A percentile compares a stretch with the other conserved stretches of the same genome.
phyloP scores from a whole-genome alignment of 1,140 invertebrate species.

The Diorhabda sublineata region DNA sequence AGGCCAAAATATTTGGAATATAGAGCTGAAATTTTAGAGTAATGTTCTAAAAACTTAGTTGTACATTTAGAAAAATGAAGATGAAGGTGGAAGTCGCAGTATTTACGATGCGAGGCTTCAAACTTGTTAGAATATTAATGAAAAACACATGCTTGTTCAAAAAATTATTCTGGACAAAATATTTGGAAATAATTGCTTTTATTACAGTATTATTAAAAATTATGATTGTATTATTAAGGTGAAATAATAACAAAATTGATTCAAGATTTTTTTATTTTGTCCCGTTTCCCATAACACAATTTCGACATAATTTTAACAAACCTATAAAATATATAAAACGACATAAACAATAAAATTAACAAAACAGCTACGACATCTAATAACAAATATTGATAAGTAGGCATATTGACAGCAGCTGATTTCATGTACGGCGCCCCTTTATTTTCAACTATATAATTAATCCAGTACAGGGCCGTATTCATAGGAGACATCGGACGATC shows the following conservation, averaged over 20 bases:
- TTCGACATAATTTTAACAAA: neutral
- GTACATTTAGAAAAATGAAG: too few species aligned
- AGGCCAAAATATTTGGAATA: too few species aligned
- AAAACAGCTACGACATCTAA: slow-evolving; percentile 54
- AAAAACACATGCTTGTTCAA: too few species aligned
- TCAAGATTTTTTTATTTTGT: neutral
- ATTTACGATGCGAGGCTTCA: too few species aligned
- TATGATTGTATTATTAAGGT: too few species aligned
- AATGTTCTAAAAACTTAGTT: too few species aligned
- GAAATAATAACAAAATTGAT: neutral
- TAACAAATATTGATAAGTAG: slow-evolving; percentile 58
- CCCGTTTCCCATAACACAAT: neutral
- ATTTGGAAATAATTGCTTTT: too few species aligned
- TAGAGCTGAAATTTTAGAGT: too few species aligned
- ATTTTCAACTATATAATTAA: slow-evolving; percentile 59
- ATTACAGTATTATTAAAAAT: too few species aligned
- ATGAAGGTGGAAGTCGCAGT: too few species aligned
- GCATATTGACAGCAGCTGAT: slow-evolving; percentile 54
- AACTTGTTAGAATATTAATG: too few species aligned
- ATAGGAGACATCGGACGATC: slow-evolving; percentile 54
- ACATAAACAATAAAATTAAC: slow-evolving; percentile 11
- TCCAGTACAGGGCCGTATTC: slow-evolving; percentile 59
- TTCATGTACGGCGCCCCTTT: slow-evolving; percentile 55
- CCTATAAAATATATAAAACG: slow-evolving; percentile 18
- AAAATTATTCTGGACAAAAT: too few species aligned